Conservation (phyloP, 2,888 invertebrate species). For the Stratiomys singularior region DNA sequence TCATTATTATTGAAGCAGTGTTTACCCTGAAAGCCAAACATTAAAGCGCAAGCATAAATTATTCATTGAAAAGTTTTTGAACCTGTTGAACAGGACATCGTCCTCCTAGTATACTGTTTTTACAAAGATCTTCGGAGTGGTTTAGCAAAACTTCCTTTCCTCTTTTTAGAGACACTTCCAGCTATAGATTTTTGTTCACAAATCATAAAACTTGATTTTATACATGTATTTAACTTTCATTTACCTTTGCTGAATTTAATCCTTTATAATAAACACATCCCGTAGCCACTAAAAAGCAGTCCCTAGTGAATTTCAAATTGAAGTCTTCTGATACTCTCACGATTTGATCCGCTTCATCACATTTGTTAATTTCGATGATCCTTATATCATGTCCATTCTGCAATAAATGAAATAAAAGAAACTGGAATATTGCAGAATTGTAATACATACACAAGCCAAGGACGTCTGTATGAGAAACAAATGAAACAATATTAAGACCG, state of each 20-base stretch:
- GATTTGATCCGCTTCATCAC: background rate
- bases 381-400: conserved; percentile 22
- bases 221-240: background rate
- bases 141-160: background rate
- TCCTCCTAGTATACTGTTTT: background rate
- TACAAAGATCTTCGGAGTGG: background rate
- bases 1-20: background rate
- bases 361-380: background rate
- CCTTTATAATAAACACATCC: conserved; percentile 23
- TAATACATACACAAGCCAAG: conserved; percentile 18
- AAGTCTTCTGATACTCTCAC: background rate
- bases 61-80: background rate
- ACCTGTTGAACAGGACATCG: background rate
- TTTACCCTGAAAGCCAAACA: background rate
- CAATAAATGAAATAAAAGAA: background rate
- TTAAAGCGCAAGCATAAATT: background rate
- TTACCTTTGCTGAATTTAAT: conserved; percentile 1
- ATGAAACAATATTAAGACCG: background rate
- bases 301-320: conserved; percentile 1
- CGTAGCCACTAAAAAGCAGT: background rate
- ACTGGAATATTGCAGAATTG: background rate
- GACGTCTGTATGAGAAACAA: background rate
- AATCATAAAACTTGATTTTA: background rate
- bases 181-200: background rate
- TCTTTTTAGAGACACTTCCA: background rate